phyloP scores from a whole-genome alignment of 2,797 vertebrate species.

The Xiphorhynchus erythropygius region DNA sequence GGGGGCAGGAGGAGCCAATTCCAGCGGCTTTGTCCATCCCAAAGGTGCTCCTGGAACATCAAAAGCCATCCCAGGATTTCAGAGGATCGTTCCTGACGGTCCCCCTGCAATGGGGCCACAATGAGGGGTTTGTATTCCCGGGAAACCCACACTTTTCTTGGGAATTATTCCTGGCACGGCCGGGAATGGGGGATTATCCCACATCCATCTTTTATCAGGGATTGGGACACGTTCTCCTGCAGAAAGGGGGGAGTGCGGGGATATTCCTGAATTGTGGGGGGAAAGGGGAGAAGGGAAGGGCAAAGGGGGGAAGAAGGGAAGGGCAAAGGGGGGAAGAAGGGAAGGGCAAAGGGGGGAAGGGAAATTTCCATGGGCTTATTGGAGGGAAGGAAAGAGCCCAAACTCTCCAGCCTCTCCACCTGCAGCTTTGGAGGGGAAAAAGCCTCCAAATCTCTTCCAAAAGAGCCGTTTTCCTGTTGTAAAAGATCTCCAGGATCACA shows the following conservation, averaged over 20 bases:
- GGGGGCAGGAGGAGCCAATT: neutral
- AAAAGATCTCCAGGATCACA: neutral
- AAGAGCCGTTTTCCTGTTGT: neutral
- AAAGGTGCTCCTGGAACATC: neutral
- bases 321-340: too few relatives aligned
- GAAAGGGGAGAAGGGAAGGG: neutral
- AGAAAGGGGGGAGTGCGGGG: neutral
- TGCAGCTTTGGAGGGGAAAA: neutral
- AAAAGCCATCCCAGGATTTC: neutral
- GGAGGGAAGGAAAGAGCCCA: neutral
- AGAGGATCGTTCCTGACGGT: neutral
- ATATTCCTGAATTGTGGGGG: neutral
- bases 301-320: neutral
- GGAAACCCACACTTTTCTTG: neutral
- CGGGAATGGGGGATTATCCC: neutral
- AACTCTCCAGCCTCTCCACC: neutral
- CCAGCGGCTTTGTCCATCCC: neutral
- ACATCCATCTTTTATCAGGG: neutral
- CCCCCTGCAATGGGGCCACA: too few relatives aligned
- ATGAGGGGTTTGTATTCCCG: neutral
- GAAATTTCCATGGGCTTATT: too few relatives aligned
- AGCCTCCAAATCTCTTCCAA: neutral
- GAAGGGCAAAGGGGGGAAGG: neutral
- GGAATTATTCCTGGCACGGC: neutral
- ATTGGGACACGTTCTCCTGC: neutral